Evolutionary conservation across 2,797 vertebrate genomes (phyloP), one percentile per base, ranked within the genome.

Genomic region (Rhinichthys osculus): DNA sequence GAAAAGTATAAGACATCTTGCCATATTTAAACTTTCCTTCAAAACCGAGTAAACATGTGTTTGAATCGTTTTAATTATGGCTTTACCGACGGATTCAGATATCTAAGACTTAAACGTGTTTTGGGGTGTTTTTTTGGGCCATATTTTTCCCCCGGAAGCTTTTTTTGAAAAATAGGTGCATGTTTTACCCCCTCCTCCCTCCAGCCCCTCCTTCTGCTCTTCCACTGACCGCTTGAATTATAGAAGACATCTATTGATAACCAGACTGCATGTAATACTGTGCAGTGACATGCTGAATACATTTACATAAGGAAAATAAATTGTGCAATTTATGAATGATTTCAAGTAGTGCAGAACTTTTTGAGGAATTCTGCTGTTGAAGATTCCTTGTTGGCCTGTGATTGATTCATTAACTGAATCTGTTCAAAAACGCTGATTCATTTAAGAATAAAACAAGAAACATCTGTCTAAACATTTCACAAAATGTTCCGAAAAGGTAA

Each of bases 181-280:
- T 47, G 44, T 47, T 13, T 42, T 42, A 42, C 40, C 40, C 40
- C 54, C 27, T 27, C 27, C 27, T 27, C 27, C 27, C 27, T 27
- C 27, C 27, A 33, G 27, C 33, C 54, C 77, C 50, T 84, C 67
- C 79, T 84, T 44, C 2, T 11, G 10, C 13, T 47, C 44, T 4
- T 16, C 59, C 84, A 87, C 77, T 86, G 59, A 87, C 86, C 81
- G 82, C 44, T 79, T 77, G 81, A 84, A 62, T 57, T 81, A 83
- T 72, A 71, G 76, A 81, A 83, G 59, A 69, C 13, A 64, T 70
- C 40, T 44, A 3, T 7, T 72, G 85, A 88, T 86, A 80, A 73
- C 3, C 47, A 44, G 11, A 44, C 42, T 13, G 11, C 47, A 5
- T 16, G 47, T 50, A 16, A 50, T 50, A 50, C 13, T 16, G 47